Conservation (phyloP, 92 coral and sea anemone species). For the Galaxea fascicularis region DNA sequence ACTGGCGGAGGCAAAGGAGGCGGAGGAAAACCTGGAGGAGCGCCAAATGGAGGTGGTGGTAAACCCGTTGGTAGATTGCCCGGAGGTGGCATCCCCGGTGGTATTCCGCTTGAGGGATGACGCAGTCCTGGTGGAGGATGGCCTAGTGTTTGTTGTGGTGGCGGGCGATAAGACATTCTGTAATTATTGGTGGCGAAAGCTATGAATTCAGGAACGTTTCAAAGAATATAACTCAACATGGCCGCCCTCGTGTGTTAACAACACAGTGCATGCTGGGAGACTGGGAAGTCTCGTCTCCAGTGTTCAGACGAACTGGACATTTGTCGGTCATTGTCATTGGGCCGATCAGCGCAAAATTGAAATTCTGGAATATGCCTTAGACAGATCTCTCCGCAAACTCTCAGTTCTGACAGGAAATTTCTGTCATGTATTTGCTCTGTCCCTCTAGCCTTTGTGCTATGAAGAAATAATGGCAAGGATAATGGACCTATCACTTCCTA, state of each 20-base stretch:
- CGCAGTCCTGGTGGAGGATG: conserved; percentile 82
- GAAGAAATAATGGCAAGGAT: too few species aligned
- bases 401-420: too few species aligned
- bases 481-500: too few species aligned
- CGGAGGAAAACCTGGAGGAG: conserved; percentile 83
- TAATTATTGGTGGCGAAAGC: background rate
- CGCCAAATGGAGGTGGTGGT: conserved; percentile 92
- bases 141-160: conserved; percentile 79
- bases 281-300: conserved; percentile 21
- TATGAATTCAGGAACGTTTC: background rate
- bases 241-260: conserved; percentile 53
- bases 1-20: conserved; percentile 82
- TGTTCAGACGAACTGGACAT: too few species aligned
- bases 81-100: conserved; percentile 84
- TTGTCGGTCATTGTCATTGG: too few species aligned
- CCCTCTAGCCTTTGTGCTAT: too few species aligned
- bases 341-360: too few species aligned
- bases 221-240: conserved; percentile 60
- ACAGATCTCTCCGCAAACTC: too few species aligned
- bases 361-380: too few species aligned
- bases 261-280: conserved; percentile 27
- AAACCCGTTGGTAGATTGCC: conserved; percentile 79
- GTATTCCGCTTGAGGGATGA: conserved; percentile 67
- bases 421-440: too few species aligned
- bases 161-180: conserved; percentile 89